These are phyloP conservation scores for Gobio occitaniae DNA, from an alignment of 2,797 vertebrate species.

Conservation along the genomic window DNA sequence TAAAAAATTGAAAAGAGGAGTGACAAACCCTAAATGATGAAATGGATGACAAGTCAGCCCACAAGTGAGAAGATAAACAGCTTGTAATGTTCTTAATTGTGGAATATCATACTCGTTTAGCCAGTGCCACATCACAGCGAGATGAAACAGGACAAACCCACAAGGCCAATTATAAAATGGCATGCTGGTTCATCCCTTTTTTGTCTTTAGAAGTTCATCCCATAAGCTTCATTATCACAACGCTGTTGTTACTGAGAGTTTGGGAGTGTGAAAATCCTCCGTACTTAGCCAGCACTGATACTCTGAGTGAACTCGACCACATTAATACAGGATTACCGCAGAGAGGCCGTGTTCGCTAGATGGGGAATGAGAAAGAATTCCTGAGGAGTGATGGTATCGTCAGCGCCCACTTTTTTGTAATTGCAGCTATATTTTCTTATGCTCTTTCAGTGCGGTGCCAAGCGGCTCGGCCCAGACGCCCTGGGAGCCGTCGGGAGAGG, in stretches of 20 bases:
- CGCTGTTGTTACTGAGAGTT: slow-evolving; percentile 83
- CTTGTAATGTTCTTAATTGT: slow-evolving; percentile 85
- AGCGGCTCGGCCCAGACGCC: slow-evolving; percentile 63
- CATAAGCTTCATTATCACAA: slow-evolving; percentile 88
- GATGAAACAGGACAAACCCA: slow-evolving; percentile 81
- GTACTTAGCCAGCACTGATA: slow-evolving; percentile 90
- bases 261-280: slow-evolving; percentile 89
- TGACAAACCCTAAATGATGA: slow-evolving; percentile 60
- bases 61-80: slow-evolving; percentile 81
- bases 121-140: slow-evolving; percentile 79
- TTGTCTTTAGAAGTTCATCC: slow-evolving; percentile 57
- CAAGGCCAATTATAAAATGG: slow-evolving; percentile 88
- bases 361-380: slow-evolving; percentile 80
- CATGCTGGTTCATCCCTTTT: slow-evolving; percentile 72
- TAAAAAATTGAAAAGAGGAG: slow-evolving; percentile 12
- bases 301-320: slow-evolving; percentile 88
- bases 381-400: slow-evolving; percentile 67
- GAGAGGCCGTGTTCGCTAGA: slow-evolving; percentile 78
- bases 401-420: slow-evolving; percentile 72
- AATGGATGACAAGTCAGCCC: slow-evolving; percentile 71
- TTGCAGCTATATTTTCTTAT: slow-evolving; percentile 75
- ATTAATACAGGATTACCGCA: slow-evolving; percentile 87
- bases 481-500: slow-evolving; percentile 59
- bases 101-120: slow-evolving; percentile 85
- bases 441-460: slow-evolving; percentile 69